Conservation (phyloP, 1,140 invertebrate genomes). For the Agrypnia vestita region DNA sequence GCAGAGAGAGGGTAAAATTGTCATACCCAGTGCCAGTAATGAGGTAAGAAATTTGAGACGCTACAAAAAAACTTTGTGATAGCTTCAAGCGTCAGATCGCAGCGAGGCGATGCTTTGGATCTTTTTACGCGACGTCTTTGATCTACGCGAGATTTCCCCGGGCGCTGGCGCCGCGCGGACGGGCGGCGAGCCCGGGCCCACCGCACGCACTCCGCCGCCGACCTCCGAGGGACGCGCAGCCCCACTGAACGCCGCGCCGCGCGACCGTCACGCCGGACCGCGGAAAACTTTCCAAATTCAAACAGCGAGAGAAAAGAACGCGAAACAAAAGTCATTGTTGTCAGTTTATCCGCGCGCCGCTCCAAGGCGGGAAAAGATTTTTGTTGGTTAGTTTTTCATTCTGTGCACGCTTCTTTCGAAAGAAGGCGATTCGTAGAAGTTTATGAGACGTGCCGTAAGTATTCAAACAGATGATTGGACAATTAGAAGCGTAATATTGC, state of each 20-base stretch:
- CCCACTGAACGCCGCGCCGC: constrained; percentile 23
- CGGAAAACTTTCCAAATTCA: constrained; percentile 44
- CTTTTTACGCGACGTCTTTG: background rate
- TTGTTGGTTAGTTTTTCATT: no score
- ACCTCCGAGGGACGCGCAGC: constrained; percentile 42
- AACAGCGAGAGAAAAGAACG: constrained; percentile 25
- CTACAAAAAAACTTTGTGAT: background rate
- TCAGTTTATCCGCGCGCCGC: no score
- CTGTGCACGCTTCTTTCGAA: no score
- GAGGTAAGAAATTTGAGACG: background rate
- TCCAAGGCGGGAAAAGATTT: no score
- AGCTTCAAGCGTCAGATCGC: background rate
- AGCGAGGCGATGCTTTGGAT: background rate
- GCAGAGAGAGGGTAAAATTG: constrained; percentile 33
- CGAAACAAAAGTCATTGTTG: constrained; percentile 17
- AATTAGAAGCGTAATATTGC: no score
- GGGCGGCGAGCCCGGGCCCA: constrained; percentile 25
- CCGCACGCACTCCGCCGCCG: constrained; percentile 34
- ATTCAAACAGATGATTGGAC: no score
- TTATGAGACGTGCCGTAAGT: no score
- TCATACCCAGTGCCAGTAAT: background rate
- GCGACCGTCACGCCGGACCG: constrained; percentile 21
- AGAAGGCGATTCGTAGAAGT: no score
- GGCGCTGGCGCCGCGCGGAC: background rate
- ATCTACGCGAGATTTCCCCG: constrained; percentile 6